Evolutionary conservation across 2,113 vertebrate species (phyloP).

Genomic region (Pungitius pungitius): DNA sequence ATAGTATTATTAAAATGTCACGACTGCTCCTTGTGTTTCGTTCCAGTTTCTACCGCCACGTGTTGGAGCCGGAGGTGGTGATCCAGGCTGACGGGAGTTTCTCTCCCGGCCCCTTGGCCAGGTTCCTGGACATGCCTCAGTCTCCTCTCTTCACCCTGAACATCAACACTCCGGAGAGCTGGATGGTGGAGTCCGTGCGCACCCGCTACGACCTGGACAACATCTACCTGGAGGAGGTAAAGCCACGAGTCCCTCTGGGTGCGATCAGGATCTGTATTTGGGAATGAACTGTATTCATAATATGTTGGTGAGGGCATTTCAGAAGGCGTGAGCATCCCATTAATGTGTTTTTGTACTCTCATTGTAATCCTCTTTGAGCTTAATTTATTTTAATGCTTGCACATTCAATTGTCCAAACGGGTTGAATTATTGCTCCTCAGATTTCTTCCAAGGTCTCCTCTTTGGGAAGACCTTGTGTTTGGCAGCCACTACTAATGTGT

Average conservation of each 20-base stretch:
- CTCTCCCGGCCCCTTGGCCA: conserved; percentile 90
- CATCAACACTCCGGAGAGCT: conserved; percentile 95
- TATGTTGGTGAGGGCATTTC: background rate
- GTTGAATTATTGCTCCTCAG: background rate
- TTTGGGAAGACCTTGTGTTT: background rate
- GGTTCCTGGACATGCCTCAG: conserved; percentile 97
- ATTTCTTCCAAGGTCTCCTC: background rate
- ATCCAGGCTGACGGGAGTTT: conserved; percentile 88
- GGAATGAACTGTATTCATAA: too few relatives aligned
- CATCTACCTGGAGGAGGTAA: conserved; percentile 96
- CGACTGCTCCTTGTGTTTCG: background rate
- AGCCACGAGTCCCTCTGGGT: background rate
- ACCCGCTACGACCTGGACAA: conserved; percentile 97
- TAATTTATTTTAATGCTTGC: background rate
- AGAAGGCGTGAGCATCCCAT: background rate
- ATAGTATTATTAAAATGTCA: background rate
- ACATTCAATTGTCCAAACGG: too few relatives aligned
- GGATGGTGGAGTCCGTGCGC: conserved; percentile 97
- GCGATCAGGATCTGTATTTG: background rate
- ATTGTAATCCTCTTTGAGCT: background rate
- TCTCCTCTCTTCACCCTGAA: conserved; percentile 95
- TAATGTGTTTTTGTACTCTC: background rate
- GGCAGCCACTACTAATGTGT: background rate
- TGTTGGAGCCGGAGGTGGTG: conserved; percentile 91
- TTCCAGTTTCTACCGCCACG: conserved; percentile 92